Evolutionary conservation across 2,888 invertebrate genomes (phyloP), one percentile per base, ranked within the genome.

Genomic region (Pollenia griseotomentosa): DNA sequence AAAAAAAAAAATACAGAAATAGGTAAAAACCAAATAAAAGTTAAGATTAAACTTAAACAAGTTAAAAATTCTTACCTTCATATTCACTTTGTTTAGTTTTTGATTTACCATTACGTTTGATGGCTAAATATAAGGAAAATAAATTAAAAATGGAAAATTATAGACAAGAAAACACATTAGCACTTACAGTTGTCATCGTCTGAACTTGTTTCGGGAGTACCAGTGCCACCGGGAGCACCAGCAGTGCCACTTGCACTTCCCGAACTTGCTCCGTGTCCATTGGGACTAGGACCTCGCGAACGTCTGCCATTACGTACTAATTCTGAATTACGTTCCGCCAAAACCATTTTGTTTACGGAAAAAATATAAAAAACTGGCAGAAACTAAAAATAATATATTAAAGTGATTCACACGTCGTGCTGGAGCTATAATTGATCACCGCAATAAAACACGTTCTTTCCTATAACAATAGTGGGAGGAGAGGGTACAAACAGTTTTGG

Each of bases 271-370:
- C 90, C 89, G 94, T 97, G 97, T 88, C 95, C 96, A 95, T 97
- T 97, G 90, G 98, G 98, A 95, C 97, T 98, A 92, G 97, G 97
- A 93, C 97, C 98, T 93, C 97, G 95, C 90, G 97, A 98, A 94
- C 97, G 96, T 92, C 97, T 96, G 89, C 98, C 98, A 94, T 97
- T 97, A 92, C 97, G 95, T 91, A 97, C 94, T 90, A 95, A 96
- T 93, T 97, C 97, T 90, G 95, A 95, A 94, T 96, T 97, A 94
- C 97, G 96, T 93, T 98, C 98, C 48, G 97, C 97, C 93, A 98
- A 95, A 93, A 98, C 98, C 98, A 98, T 97, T 93, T 94, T 95
- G 7, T 51, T 61, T 44, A 46, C 48, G 12, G 8, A 2, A 59
- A n/a, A 23, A 19, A 33, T 61, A 63, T 65, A 53, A 61, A 68